Conservation (phyloP, 2,113 vertebrate species). For the Dinomys branickii region DNA sequence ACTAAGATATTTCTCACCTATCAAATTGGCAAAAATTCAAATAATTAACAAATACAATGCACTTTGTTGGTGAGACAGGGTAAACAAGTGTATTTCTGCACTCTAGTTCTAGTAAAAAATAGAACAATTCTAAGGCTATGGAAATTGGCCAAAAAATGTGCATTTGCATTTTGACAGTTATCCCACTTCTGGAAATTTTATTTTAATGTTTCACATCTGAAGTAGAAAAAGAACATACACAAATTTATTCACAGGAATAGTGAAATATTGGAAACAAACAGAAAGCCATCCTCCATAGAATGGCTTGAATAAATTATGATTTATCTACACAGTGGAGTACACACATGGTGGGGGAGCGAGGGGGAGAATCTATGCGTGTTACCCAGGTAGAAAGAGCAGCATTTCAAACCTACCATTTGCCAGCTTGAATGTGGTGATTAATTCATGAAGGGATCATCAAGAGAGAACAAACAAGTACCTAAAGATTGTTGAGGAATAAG, state of each 20-base stretch:
- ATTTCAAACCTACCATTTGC: neutral
- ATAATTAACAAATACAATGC: neutral
- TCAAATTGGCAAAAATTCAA: conserved; percentile 9
- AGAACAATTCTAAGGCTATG: neutral
- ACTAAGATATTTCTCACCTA: conserved; percentile 16
- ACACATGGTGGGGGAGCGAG: neutral
- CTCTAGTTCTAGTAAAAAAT: neutral
- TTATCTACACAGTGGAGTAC: neutral
- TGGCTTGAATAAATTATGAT: neutral
- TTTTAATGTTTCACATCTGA: neutral
- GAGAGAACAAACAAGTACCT: neutral
- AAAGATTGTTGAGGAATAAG: neutral
- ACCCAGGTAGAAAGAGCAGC: neutral
- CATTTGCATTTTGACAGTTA: neutral
- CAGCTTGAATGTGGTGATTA: neutral
- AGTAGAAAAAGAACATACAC: neutral
- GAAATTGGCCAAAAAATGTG: neutral
- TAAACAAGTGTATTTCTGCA: neutral
- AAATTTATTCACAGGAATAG: neutral
- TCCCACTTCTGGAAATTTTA: neutral
- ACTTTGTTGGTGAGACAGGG: neutral
- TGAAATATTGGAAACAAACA: neutral
- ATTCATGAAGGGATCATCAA: neutral
- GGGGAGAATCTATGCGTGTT: neutral
- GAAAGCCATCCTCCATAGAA: neutral